Percentiles rank a stretch among this genome's conserved stretches.
These are phyloP conservation scores for Popillia japonica DNA, from an alignment of 1,140 invertebrate species.

Conservation along the genomic window DNA sequence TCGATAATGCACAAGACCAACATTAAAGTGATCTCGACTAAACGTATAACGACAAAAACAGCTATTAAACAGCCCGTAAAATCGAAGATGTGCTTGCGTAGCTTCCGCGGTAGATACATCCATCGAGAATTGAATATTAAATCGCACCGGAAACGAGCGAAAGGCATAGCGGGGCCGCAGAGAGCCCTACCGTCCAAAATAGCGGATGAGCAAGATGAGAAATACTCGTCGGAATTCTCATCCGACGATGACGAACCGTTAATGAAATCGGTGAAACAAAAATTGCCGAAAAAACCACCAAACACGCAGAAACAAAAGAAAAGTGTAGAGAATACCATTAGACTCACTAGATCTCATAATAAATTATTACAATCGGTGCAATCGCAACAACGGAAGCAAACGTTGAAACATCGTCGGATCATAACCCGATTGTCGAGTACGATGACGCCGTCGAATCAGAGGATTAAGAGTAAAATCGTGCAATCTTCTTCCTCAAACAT, in stretches of 20 bases:
- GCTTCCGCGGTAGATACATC: constrained; percentile 57
- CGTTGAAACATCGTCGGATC: not conserved
- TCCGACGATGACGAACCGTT: constrained; percentile 61
- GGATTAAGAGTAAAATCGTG: constrained; percentile 21
- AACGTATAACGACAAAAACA: constrained; percentile 51
- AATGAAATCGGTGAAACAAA: constrained; percentile 57
- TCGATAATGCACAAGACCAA: constrained; percentile 46
- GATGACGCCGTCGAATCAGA: not conserved
- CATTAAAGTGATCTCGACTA: constrained; percentile 55
- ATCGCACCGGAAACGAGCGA: constrained; percentile 14
- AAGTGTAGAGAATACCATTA: constrained; percentile 40
- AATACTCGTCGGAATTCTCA: constrained; percentile 58
- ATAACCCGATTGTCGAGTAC: constrained; percentile 3
- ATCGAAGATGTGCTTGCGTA: constrained; percentile 58
- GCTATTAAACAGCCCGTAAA: constrained; percentile 47
- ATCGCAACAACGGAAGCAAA: constrained; percentile 16
- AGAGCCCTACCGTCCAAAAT: constrained; percentile 41
- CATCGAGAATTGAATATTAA: constrained; percentile 49
- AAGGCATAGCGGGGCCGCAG: constrained; percentile 5
- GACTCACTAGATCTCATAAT: constrained; percentile 24
- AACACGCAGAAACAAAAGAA: constrained; percentile 46
- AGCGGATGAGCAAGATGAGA: constrained; percentile 37
- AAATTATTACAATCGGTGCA: not conserved
- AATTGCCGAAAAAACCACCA: not conserved
- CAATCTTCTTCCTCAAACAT: not conserved